phyloP scores from a whole-genome alignment of 2,888 invertebrate species.

The Lissocephala sabroskyi region DNA sequence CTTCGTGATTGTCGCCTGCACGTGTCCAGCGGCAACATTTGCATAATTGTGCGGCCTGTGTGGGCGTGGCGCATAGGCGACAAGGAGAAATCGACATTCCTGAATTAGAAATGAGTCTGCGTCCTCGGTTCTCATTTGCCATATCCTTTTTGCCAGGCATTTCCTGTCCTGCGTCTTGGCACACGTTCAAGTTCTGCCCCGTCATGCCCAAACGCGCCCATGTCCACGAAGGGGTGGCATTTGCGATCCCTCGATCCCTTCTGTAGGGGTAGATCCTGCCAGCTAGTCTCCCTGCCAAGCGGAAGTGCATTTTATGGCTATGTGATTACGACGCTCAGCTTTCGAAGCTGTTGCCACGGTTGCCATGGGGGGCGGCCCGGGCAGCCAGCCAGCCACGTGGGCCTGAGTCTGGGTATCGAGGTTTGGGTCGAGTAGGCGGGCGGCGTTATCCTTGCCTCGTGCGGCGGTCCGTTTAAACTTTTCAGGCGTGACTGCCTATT shows the following conservation, averaged over 20 bases:
- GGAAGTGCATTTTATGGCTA: conserved; percentile 61
- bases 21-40: conserved; percentile 47
- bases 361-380: conserved; percentile 29
- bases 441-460: conserved; percentile 10
- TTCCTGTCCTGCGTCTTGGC: conserved; percentile 26
- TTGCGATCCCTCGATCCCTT: background rate
- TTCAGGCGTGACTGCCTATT: conserved; percentile 66
- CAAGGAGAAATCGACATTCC: conserved; percentile 33
- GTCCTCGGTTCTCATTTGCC: background rate
- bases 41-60: conserved; percentile 27
- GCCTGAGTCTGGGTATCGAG: no score
- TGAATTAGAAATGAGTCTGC: conserved; percentile 25
- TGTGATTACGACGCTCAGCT: conserved; percentile 49
- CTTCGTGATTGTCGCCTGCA: conserved; percentile 24
- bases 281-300: conserved; percentile 24
- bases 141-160: conserved; percentile 2
- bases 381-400: conserved; percentile 43
- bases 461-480: conserved; percentile 36
- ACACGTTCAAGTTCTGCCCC: conserved; percentile 38
- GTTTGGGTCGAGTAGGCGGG: background rate
- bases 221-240: background rate
- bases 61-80: conserved; percentile 44
- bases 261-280: conserved; percentile 25
- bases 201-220: conserved; percentile 2
- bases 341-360: conserved; percentile 14